Conservation (phyloP, 2,797 vertebrate genomes). For the Allobates femoralis region DNA sequence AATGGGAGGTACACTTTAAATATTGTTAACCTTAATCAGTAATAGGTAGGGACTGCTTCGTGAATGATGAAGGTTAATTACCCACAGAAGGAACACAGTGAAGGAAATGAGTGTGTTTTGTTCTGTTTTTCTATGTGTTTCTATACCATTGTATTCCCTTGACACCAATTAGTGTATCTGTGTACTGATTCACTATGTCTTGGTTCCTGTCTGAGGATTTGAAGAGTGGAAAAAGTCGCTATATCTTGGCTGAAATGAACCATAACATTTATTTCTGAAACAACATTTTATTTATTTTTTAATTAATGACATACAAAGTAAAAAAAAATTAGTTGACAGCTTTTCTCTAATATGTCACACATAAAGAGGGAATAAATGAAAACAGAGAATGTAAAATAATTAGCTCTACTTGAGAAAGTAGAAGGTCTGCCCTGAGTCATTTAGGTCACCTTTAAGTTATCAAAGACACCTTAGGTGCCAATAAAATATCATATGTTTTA, state of each 20-base stretch:
- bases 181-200: conserved; percentile 47
- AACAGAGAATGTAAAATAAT: neutral
- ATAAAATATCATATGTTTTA: no score
- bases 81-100: conserved; percentile 49
- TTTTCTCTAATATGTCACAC: neutral
- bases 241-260: conserved; percentile 36
- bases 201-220: conserved; percentile 56
- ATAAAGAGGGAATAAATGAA: neutral
- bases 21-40: conserved; percentile 36
- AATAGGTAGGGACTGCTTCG: conserved; percentile 10
- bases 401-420: neutral
- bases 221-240: conserved; percentile 47
- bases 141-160: conserved; percentile 45
- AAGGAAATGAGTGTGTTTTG: conserved; percentile 54
- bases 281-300: conserved; percentile 44
- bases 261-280: conserved; percentile 32
- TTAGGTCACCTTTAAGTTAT: no score
- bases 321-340: neutral
- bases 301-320: conserved; percentile 42
- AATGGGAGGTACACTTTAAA: neutral
- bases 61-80: conserved; percentile 59
- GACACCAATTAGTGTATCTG: conserved; percentile 60
- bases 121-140: conserved; percentile 56
- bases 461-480: no score
- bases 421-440: no score